A percentile compares a stretch with the other conserved stretches of the same genome.
Evolutionary conservation across 2,888 invertebrate genomes (phyloP).

Genomic region (Diarsia rubi): DNA sequence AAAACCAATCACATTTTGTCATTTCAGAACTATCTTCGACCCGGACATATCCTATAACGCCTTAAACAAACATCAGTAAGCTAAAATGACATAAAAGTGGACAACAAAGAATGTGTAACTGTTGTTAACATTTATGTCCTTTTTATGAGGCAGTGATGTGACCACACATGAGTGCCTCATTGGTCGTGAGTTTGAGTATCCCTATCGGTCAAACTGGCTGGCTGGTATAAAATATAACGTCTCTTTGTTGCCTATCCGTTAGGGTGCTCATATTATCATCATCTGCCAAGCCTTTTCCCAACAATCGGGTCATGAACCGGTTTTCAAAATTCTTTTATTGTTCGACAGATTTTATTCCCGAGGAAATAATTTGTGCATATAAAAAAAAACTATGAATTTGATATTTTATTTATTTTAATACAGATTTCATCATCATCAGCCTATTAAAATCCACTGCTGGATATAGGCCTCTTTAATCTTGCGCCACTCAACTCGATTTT

Average conservation of each 20-base stretch:
- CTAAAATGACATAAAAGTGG: slow-evolving; percentile 55
- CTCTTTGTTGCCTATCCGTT: not conserved
- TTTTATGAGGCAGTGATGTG: slow-evolving; percentile 62
- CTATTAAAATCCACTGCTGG: no score
- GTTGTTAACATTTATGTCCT: slow-evolving; percentile 54
- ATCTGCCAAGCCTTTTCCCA: not conserved
- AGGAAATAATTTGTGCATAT: no score
- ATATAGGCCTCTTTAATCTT: no score
- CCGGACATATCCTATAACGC: slow-evolving; percentile 37
- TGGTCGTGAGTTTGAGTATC: slow-evolving; percentile 4
- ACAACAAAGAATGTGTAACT: slow-evolving; percentile 56
- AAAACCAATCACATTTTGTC: not conserved
- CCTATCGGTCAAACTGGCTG: slow-evolving; percentile 16
- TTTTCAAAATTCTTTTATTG: no score
- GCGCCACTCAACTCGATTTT: no score
- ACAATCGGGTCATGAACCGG: no score
- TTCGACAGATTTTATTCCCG: no score
- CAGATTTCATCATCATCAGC: no score
- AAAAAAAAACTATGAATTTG: no score
- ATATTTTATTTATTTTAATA: no score
- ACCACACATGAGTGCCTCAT: slow-evolving; percentile 49
- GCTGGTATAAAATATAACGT: not conserved
- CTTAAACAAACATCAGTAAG: slow-evolving; percentile 47
- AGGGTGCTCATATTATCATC: not conserved
- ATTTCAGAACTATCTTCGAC: not conserved